Conservation (phyloP, 2,888 invertebrate species). For the Ornithoptera priamus region DNA sequence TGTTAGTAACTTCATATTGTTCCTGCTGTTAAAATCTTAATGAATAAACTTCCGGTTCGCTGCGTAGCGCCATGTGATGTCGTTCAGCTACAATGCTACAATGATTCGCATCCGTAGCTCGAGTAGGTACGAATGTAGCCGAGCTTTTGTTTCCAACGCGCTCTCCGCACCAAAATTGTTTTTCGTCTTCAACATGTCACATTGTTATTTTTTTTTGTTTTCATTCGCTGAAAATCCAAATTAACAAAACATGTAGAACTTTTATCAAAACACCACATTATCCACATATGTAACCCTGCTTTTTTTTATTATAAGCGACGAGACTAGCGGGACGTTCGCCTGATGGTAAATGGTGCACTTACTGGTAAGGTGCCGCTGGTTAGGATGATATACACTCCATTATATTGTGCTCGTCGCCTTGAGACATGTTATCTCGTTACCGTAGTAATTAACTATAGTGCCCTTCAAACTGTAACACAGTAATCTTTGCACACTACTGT, state of each 20-base stretch:
- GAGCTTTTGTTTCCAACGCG: background rate
- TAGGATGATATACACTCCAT: too few relatives aligned
- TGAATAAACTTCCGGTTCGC: slow-evolving; percentile 6
- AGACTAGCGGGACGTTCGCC: too few relatives aligned
- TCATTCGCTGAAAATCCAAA: background rate
- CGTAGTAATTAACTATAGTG: too few relatives aligned
- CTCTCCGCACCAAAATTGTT: background rate
- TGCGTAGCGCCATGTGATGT: slow-evolving; percentile 13
- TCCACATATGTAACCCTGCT: too few relatives aligned
- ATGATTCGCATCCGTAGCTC: slow-evolving; percentile 1
- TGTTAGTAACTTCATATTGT: background rate
- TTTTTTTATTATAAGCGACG: too few relatives aligned
- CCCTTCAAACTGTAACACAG: too few relatives aligned
- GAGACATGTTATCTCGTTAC: too few relatives aligned
- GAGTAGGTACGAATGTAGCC: background rate
- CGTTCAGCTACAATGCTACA: background rate
- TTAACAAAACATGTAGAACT: background rate
- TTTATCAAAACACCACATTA: too few relatives aligned
- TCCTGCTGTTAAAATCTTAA: background rate
- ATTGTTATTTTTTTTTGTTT: background rate
- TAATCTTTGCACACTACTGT: too few relatives aligned
- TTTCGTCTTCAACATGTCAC: background rate
- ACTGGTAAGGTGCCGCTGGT: too few relatives aligned
- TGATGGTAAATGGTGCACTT: too few relatives aligned
- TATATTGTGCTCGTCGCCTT: too few relatives aligned